A percentile compares a stretch with the other conserved stretches of the same genome.
These are phyloP conservation scores for Notamacropus eugenii DNA, from an alignment of 2,797 vertebrate genomes.

Conservation along the genomic window DNA sequence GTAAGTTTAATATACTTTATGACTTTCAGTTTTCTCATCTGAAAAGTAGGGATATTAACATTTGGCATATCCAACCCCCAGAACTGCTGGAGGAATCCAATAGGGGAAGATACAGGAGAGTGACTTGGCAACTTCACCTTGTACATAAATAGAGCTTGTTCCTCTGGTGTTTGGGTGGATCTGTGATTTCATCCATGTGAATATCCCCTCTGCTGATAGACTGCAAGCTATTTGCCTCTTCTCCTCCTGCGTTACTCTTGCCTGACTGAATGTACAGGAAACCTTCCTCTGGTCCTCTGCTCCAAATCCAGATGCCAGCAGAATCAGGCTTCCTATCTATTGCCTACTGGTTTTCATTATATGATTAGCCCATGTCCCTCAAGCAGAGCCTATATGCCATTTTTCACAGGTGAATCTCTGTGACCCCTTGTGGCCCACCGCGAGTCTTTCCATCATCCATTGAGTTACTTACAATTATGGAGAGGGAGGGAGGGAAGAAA, in stretches of 20 bases:
- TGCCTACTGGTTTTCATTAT: neutral
- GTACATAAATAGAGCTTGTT: neutral
- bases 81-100: neutral
- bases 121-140: neutral
- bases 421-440: neutral
- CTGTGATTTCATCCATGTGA: neutral
- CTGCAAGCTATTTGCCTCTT: neutral
- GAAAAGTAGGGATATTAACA: neutral
- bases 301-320: neutral
- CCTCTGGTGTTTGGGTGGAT: neutral
- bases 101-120: neutral
- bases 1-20: slow-evolving; percentile 5
- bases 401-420: neutral
- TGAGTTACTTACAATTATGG: neutral
- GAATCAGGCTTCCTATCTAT: neutral
- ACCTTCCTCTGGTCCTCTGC: neutral
- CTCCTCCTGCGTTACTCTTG: neutral
- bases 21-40: slow-evolving; percentile 11
- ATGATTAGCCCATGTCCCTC: neutral
- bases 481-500: neutral
- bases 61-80: neutral
- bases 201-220: neutral
- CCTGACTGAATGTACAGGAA: neutral
- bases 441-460: neutral
- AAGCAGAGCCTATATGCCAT: neutral